Percentiles rank a stretch among this genome's conserved stretches.
Conservation (phyloP, 2,888 invertebrate genomes). For the Chymomyza caudatula region DNA sequence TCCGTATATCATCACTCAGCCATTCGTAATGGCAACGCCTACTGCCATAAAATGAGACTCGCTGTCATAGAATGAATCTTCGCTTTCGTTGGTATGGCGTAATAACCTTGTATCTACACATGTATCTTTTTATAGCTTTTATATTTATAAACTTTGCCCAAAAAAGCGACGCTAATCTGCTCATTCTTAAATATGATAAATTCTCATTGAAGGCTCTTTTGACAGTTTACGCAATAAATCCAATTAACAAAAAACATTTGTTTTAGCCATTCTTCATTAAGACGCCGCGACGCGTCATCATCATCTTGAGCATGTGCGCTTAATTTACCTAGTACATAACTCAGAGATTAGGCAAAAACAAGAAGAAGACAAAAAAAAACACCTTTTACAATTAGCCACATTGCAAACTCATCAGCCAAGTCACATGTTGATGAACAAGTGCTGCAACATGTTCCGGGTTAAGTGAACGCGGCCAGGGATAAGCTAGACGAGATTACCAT, state of each 20-base stretch:
- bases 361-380: constrained; percentile 40
- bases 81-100: constrained; percentile 34
- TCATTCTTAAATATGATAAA: constrained; percentile 45
- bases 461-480: constrained; percentile 22
- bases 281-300: constrained; percentile 10
- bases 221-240: constrained; percentile 67
- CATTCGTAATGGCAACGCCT: constrained; percentile 27
- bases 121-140: constrained; percentile 23
- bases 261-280: constrained; percentile 59
- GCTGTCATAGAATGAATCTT: constrained; percentile 18
- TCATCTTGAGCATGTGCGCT: constrained; percentile 22
- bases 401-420: constrained; percentile 56
- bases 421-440: background rate
- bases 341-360: constrained; percentile 15
- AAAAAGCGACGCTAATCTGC: background rate
- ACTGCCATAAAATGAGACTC: background rate
- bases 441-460: constrained; percentile 39
- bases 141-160: constrained; percentile 23
- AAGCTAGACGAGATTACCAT: background rate
- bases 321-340: constrained; percentile 56
- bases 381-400: constrained; percentile 60
- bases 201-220: constrained; percentile 52
- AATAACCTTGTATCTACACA: background rate
- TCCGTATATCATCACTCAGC: constrained; percentile 44
- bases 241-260: constrained; percentile 48